Evolutionary conservation across 1,140 invertebrate species (phyloP), one percentile per base, ranked within the genome.

Genomic region (Acromyrmex heyeri): DNA sequence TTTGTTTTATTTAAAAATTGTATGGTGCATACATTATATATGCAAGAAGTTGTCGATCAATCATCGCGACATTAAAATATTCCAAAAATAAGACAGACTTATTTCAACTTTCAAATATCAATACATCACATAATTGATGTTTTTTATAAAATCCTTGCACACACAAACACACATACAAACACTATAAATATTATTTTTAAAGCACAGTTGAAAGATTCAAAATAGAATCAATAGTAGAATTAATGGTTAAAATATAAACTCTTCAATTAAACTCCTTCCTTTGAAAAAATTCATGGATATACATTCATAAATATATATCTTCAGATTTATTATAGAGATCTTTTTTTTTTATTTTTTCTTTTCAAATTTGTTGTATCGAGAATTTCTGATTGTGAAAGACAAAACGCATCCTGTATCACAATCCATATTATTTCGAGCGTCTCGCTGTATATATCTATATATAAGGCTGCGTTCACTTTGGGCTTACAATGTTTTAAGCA

Each of bases 341-440:
- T n/a, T 48, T 44, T 24, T 24, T 30, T 30, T 65, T 50, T 64
- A 3, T 12, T 2, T 65, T n/a, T 21, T 55, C 1, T 67, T 78
- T 50, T 79, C 10, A 50, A 27, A 65, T 27, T 67, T 14, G 10
- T 53, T 21, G 24, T 24, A 34, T 57, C 18, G 24, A 67, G 14
- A 16, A 53, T 55, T 55, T 79, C 3, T 5, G 8, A 3, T 4
- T 14, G 4, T 61, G 8, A 12, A 24, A 57, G 18, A 14, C 7
- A 81, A 2, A 18, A 21, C 5, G n/a, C 24, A 21, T 3, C 44
- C 14, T n/a, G 2, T 10, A 44, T n/a, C 55, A 64, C 7, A 50
- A 44, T 73, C 55, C 44, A 73, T 83, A 73, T 62, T 50, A 61
- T 73, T 55, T 83, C 30, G 55, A 61, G 24, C 3, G 16, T 73